Conservation (phyloP, 1,140 invertebrate genomes). For the Papilio polyxenes region DNA sequence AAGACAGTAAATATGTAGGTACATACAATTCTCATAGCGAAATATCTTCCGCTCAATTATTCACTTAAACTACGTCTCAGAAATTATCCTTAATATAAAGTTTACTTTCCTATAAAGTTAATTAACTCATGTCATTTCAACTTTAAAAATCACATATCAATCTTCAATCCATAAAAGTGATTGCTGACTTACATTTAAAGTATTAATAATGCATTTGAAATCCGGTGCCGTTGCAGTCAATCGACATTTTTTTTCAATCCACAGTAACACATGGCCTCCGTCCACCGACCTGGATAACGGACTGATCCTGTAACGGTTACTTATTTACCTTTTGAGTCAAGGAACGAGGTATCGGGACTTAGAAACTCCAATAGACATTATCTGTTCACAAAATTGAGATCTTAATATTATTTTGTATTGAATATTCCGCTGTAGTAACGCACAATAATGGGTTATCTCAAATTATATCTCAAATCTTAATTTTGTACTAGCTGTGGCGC, state of each 20-base stretch:
- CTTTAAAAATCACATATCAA: neutral
- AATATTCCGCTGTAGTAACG: too few relatives aligned
- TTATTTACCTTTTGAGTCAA: slow-evolving; percentile 32
- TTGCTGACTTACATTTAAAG: slow-evolving; percentile 4
- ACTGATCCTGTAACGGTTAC: slow-evolving; percentile 30
- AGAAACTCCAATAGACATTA: neutral
- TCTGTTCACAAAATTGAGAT: too few relatives aligned
- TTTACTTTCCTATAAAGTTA: neutral
- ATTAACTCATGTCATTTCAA: neutral
- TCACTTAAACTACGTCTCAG: too few relatives aligned
- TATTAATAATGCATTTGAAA: slow-evolving; percentile 32
- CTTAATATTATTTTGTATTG: too few relatives aligned
- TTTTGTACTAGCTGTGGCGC: too few relatives aligned
- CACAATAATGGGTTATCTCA: too few relatives aligned
- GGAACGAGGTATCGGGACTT: neutral
- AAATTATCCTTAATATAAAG: too few relatives aligned
- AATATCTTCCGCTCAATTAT: too few relatives aligned
- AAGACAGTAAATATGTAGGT: too few relatives aligned
- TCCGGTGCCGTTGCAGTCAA: neutral
- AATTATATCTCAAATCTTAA: too few relatives aligned
- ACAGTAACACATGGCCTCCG: slow-evolving; percentile 23
- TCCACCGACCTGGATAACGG: slow-evolving; percentile 21
- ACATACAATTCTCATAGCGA: too few relatives aligned
- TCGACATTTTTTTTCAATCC: slow-evolving; percentile 15
- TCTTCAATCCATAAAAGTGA: slow-evolving; percentile 1